phyloP scores from a whole-genome alignment of 2,888 invertebrate species.

The Deladenus siricidicola region DNA sequence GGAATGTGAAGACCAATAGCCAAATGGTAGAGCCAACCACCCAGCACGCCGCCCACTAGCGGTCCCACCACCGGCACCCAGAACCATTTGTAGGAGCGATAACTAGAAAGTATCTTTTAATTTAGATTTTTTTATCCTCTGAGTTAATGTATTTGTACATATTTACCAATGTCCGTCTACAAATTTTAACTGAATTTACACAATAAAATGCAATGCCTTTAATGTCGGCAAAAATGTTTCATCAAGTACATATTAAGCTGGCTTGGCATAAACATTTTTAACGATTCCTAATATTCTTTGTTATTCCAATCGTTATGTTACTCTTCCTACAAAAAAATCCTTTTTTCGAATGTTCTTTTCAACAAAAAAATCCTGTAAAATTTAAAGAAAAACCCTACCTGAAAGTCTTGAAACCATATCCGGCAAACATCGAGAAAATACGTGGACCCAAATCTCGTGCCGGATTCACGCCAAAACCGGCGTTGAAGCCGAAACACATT shows the following conservation, averaged over 20 bases:
- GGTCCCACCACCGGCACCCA: conserved; percentile 60
- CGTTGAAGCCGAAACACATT: conserved; percentile 37
- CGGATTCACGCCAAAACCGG: conserved; percentile 42
- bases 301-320: no score
- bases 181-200: no score
- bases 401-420: conserved; percentile 41
- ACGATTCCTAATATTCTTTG: no score
- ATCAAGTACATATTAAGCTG: no score
- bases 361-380: background rate
- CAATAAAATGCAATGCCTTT: no score
- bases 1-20: conserved; percentile 14
- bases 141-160: no score
- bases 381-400: conserved; percentile 17
- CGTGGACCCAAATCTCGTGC: conserved; percentile 50
- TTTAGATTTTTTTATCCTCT: no score
- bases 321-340: background rate
- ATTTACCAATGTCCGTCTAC: no score
- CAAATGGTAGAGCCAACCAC: conserved; percentile 55
- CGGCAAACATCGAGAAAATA: conserved; percentile 32
- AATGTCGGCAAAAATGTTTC: no score
- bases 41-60: conserved; percentile 56
- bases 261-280: no score
- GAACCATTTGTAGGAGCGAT: conserved; percentile 57
- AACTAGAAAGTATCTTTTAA: no score
- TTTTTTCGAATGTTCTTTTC: background rate